Evolutionary conservation across 1,140 invertebrate species (phyloP), one percentile per base, ranked within the genome.

Genomic region (Drosophila albomicans): DNA sequence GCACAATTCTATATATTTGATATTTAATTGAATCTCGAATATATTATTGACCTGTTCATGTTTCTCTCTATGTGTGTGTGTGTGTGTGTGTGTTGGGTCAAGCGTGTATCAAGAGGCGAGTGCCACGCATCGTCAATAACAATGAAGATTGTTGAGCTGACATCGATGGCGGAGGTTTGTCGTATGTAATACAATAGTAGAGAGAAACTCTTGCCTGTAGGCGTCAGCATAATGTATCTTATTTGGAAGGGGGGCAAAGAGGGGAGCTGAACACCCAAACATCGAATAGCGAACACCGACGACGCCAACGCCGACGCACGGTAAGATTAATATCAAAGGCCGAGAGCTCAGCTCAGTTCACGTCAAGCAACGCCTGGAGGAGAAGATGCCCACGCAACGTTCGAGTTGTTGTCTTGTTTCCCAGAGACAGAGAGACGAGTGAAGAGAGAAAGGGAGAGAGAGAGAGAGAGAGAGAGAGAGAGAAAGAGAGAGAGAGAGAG

Each of bases 271-370:
- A 20, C 16, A 2, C 1, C 10, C 43, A 11, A 45, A 15, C 8
- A 16, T 7, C 7, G 38, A 41, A 25, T 5, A 2, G 1, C 1
- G 10, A 25, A 43, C 10, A 3, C 15, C 25, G 20, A 32, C 15
- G 25, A 25, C 11, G 15, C 68, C 16, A 73, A 70, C 64, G 49
- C 64, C 71, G 20, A 74, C 71, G 64, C 64, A 74, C 45, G 16
- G 16, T 20, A 43, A 59, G 71, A 68, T 68, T 68, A 68, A 61
- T 68, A 68, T 68, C 28, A 59, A 73, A 67, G 64, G 56, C 62
- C 56, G 35, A 11, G 68, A 43, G 38, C 8, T 8, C n/a, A 13
- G n/a, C 11, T 4, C 41, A 43, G 32, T 6, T 35, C 32, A 10
- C 6, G 32, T 7, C 32, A 35, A 35, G 32, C 32, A 13, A 4